Base-by-base conservation (phyloP, 2,113 vertebrate genomes). In the Hemibagrus wyckioides region DNA sequence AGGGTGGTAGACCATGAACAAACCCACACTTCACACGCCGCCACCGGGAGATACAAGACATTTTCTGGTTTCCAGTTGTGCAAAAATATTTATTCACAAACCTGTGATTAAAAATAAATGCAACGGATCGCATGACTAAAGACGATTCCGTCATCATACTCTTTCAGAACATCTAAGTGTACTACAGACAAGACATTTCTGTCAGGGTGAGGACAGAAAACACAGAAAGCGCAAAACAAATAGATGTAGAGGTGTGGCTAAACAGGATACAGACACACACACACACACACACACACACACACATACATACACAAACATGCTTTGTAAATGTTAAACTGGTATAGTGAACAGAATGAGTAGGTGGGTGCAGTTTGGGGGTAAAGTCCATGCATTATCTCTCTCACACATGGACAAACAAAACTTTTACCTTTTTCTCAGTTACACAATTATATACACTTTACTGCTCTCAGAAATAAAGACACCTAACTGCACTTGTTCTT, bases 1-100 rank as follows among this genome's bases (percentile, higher is more conserved):
- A 80, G 75, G 73, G 84, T 86, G 89, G 86, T 82, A 88, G 67
- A 88, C 87, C 87, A 82, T 85, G 69, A 88, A 86, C 87, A 86
- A 90, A 56, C 87, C 84, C 71, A 83, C 82, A 83, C 81, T 87
- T 83, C 69, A 83, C 81, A 87, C 41, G 15, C 69, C 67, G 13
- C 63, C 81, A 87, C 4, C 8, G 3, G 56, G 39, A 73, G 23
- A 54, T 17, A 36, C 30, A 56, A 54, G 30, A 10, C 52, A 41
- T 81, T 81, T 28, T 41, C 23, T 39, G 10, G 75, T 30, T 13
- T 52, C 14, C 9, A 50, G 48, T 19, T 77, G 75, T 10, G n/a
- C 48, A 30, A 54, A 33, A 69, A 14, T 23, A 36, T 83, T 83
- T 36, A 52, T 54, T 69, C 44, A 13, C n/a, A 52, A 83, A 80